A percentile compares a stretch with the other conserved stretches of the same genome.
phyloP scores from a whole-genome alignment of 2,888 invertebrate genomes.

The Drosophila colorata region DNA sequence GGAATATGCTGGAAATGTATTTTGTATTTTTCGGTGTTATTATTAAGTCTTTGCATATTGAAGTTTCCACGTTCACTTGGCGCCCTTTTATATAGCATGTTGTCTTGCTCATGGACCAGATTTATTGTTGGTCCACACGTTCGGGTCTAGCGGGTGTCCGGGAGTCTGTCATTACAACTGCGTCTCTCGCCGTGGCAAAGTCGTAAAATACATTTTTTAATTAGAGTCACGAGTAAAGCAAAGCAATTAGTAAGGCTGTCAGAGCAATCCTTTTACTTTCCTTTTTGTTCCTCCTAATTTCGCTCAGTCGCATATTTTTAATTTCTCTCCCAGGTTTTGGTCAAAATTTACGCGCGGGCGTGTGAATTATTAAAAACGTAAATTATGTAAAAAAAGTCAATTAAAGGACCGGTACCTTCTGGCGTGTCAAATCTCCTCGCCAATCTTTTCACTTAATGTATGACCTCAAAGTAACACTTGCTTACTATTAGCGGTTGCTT shows the following conservation, averaged over 20 bases:
- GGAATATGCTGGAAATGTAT: conserved; percentile 10
- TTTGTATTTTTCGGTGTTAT: conserved; percentile 47
- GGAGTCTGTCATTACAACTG: conserved; percentile 42
- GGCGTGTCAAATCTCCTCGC: conserved; percentile 9
- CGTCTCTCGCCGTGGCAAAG: conserved; percentile 50
- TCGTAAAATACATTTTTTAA: conserved; percentile 80
- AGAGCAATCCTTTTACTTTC: conserved; percentile 70
- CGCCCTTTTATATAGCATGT: conserved; percentile 23
- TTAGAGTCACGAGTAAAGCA: conserved; percentile 80
- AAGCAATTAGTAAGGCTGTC: conserved; percentile 78
- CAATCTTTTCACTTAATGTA: conserved; percentile 35
- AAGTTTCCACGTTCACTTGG: conserved; percentile 24
- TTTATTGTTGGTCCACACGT: conserved; percentile 25
- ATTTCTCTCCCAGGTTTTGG: conserved; percentile 65
- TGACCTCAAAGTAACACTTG: conserved; percentile 34
- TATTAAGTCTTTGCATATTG: conserved; percentile 50
- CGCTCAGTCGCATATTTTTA: conserved; percentile 51
- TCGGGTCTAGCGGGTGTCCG: conserved; percentile 9
- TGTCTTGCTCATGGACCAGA: conserved; percentile 28
- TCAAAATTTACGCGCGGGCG: conserved; percentile 65
- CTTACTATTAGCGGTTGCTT: conserved; percentile 25
- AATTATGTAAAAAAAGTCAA: conserved; percentile 69
- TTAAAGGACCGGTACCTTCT: conserved; percentile 33
- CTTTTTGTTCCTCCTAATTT: conserved; percentile 11
- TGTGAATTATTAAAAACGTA: conserved; percentile 76